A percentile compares a stretch with the other conserved stretches of the same genome.
These are phyloP conservation scores for Aphodius sticticus DNA, from an alignment of 2,888 invertebrate genomes.

Conservation along the genomic window DNA sequence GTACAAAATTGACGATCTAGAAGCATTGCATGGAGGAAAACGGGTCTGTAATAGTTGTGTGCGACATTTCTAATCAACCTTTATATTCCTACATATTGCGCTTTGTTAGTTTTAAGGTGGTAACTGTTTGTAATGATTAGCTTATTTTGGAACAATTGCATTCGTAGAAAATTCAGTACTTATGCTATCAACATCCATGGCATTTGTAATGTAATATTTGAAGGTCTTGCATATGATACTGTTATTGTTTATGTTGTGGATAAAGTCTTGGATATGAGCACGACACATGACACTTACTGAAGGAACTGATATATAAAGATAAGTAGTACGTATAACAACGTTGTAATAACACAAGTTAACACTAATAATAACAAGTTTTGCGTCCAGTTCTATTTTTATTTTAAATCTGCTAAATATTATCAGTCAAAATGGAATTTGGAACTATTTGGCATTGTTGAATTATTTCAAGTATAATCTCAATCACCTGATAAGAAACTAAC, in stretches of 20 bases:
- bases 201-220: conserved; percentile 8
- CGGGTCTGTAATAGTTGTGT: conserved; percentile 42
- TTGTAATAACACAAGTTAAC: too few species aligned
- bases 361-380: too few species aligned
- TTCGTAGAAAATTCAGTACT: neutral
- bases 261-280: neutral
- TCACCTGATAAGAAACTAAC: neutral
- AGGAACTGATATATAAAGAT: too few species aligned
- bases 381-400: too few species aligned
- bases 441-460: neutral
- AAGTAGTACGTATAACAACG: too few species aligned
- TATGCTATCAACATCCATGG: neutral
- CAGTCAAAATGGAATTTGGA: neutral
- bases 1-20: neutral
- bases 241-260: neutral
- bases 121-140: neutral
- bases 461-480: neutral
- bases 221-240: conserved; percentile 10
- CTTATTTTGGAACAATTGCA: neutral
- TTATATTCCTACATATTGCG: neutral
- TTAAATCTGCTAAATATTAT: too few species aligned
- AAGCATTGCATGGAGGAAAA: conserved; percentile 47
- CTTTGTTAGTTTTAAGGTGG: neutral
- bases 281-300: too few species aligned
- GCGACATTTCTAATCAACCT: neutral